Evolutionary conservation across 1,140 invertebrate species (phyloP).

Genomic region (Battus philenor): DNA sequence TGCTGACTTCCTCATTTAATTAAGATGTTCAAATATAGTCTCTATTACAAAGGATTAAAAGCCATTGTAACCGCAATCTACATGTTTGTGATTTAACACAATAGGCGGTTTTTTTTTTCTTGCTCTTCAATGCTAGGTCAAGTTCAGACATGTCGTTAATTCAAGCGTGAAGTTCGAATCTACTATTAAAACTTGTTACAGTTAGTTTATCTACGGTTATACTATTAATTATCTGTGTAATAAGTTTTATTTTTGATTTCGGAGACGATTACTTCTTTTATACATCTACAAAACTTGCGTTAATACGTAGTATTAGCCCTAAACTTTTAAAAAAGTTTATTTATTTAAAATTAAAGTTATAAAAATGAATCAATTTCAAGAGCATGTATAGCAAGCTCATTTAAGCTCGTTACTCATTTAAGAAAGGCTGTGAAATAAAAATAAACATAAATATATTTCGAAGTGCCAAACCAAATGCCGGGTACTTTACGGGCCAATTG

Average conservation of each 20-base stretch:
- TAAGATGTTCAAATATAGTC: background rate
- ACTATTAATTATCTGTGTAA: background rate
- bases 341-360: no score
- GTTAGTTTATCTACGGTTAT: background rate
- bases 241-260: background rate
- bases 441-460: no score
- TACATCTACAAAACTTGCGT: no score
- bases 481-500: no score
- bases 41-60: background rate
- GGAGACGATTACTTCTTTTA: no score
- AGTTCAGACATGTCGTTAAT: slow-evolving; percentile 51
- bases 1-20: background rate
- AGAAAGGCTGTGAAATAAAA: no score
- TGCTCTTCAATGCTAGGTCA: slow-evolving; percentile 36
- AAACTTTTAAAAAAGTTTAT: no score
- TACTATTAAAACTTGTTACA: slow-evolving; percentile 16
- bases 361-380: no score
- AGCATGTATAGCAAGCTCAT: no score
- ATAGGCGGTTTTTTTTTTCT: slow-evolving; percentile 29
- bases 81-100: slow-evolving; percentile 23
- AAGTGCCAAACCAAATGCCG: no score
- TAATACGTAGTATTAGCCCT: no score
- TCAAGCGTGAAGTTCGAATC: slow-evolving; percentile 38
- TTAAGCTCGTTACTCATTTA: no score
- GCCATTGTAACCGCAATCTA: background rate